phyloP scores from a whole-genome alignment of 1,140 invertebrate genomes.

The Contarinia nasturtii region DNA sequence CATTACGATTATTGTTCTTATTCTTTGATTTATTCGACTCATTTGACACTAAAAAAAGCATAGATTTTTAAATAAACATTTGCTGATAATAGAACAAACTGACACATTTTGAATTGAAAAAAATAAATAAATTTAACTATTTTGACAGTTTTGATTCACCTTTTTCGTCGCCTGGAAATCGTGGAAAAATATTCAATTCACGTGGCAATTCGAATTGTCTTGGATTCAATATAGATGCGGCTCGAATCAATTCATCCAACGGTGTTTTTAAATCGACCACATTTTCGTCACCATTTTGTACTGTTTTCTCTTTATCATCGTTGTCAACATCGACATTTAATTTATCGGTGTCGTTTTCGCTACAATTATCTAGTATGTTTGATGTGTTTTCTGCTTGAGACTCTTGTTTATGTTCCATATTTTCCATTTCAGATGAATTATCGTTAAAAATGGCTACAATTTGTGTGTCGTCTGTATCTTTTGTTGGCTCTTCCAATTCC shows the following conservation, averaged over 20 bases:
- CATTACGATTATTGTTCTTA: background rate
- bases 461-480: too few species aligned
- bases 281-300: constrained; percentile 16
- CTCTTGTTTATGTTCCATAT: too few species aligned
- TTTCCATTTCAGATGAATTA: too few species aligned
- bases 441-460: too few species aligned
- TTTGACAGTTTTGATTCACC: constrained; percentile 15
- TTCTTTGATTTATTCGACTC: too few species aligned
- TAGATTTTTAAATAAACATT: too few species aligned
- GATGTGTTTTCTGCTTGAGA: too few species aligned
- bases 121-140: background rate
- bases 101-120: background rate
- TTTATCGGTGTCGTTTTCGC: too few species aligned
- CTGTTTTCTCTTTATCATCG: constrained; percentile 8
- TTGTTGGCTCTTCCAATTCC: too few species aligned
- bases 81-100: too few species aligned
- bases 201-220: constrained; percentile 70
- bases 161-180: constrained; percentile 68
- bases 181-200: constrained; percentile 53
- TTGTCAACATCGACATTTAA: too few species aligned
- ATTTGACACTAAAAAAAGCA: background rate
- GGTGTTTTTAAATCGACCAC: constrained; percentile 21
- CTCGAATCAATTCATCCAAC: constrained; percentile 56
- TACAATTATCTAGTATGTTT: too few species aligned
- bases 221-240: constrained; percentile 67